A percentile compares a stretch with the other conserved stretches of the same genome.
Conservation (phyloP, 2,888 invertebrate genomes). For the Fissipunctia ypsillon region DNA sequence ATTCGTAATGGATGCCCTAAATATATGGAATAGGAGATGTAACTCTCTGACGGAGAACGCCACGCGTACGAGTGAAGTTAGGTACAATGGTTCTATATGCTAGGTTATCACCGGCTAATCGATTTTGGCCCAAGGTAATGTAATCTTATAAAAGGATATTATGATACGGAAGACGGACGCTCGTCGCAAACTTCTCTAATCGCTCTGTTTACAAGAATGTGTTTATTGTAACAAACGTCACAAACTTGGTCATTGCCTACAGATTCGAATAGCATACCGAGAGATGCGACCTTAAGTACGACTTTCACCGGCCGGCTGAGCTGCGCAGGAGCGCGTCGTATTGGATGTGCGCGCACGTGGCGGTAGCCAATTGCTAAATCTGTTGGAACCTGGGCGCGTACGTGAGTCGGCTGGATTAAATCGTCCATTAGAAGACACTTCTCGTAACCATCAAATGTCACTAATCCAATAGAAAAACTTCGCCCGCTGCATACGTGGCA, state of each 20-base stretch:
- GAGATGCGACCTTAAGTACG: no score
- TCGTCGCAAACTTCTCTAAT: not conserved
- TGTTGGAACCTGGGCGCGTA: not conserved
- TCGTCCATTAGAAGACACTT: not conserved
- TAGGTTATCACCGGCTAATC: not conserved
- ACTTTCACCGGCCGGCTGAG: not conserved
- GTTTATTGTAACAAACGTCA: not conserved
- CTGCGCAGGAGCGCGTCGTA: not conserved
- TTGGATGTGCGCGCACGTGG: no score
- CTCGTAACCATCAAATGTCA: not conserved
- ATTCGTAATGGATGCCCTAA: no score
- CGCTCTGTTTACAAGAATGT: not conserved
- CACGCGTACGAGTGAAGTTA: no score
- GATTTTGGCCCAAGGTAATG: not conserved
- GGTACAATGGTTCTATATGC: no score
- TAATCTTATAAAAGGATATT: not conserved
- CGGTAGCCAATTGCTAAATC: not conserved
- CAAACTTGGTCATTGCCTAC: not conserved
- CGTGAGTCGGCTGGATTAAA: not conserved
- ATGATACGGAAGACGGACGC: no score
- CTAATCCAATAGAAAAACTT: not conserved
- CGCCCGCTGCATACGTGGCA: not conserved
- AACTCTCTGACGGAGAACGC: no score
- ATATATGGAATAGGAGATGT: no score
- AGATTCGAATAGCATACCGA: no score